Evolutionary conservation across 2,888 invertebrate genomes (phyloP), one percentile per base, ranked within the genome.

Genomic region (Cheilosia soror): DNA sequence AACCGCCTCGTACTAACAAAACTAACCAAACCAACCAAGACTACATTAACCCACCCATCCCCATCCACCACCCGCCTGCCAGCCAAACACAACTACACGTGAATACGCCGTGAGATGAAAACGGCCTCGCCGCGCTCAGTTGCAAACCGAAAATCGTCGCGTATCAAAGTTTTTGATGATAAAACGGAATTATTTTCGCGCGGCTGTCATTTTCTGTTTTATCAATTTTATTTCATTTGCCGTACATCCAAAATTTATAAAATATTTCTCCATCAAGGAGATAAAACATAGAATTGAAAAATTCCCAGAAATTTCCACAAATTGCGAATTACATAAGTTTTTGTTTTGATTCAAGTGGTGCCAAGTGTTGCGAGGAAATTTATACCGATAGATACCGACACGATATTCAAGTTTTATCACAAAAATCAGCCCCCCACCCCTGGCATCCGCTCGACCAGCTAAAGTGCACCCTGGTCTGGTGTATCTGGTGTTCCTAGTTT

Each of bases 71-170:
- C 49, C 71, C 58, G 51, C 31, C 42, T 51, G 49, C 62, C 53
- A 62, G 9, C 4, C 9, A 31, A 13, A 65, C 58, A 60, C 55
- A 66, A 66, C 47, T 53, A 57, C 55, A 65, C 42, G 55, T n/a
- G 53, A 62, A 33, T 53, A 51, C 33, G 65, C 66, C 25, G 33
- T 76, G 53, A 78, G 83, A 83, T 83, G 73, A 83, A 83, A 62
- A 65, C 68, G 68, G 62, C 73, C 73, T 83, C 49, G 72, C 73
- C 73, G 78, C 49, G 72, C 83, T 73, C 78, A 83, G 83, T 83
- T 68, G 78, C 72, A 73, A 13, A 68, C 73, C 83, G 77, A 83
- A 73, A 73, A 83, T 73, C 58, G 77, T 77, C 82, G 82, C 47
- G 55, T 68, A 82, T 78, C 47, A 31, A 78, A 73, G 68, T 78